A percentile compares a stretch with the other conserved stretches of the same genome.
phyloP scores from a whole-genome alignment of 2,888 invertebrate species.

The Neocrepidodera transversa region DNA sequence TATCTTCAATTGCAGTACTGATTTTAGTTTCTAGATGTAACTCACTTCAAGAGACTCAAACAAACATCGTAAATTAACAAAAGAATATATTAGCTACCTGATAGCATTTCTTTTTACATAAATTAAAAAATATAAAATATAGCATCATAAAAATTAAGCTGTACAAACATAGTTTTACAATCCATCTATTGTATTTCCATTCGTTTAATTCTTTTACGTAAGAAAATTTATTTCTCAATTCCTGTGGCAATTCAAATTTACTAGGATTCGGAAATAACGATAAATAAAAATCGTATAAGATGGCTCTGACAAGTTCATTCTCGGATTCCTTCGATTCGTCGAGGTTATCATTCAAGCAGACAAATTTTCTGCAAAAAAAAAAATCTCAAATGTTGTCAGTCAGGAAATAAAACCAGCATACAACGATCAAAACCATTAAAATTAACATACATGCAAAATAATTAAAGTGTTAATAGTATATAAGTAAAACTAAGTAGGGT shows the following conservation, averaged over 20 bases:
- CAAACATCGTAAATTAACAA: constrained; percentile 32
- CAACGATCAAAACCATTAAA: no score
- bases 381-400: no score
- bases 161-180: constrained; percentile 51
- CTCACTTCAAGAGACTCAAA: no score
- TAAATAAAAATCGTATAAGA: constrained; percentile 78
- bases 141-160: constrained; percentile 22
- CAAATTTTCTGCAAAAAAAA: constrained; percentile 71
- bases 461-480: no score
- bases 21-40: no score
- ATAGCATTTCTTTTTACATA: constrained; percentile 49
- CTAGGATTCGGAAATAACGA: constrained; percentile 75
- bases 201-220: constrained; percentile 64
- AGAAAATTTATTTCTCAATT: constrained; percentile 74
- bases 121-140: constrained; percentile 45
- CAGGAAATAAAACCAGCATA: no score
- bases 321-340: constrained; percentile 68
- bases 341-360: constrained; percentile 82
- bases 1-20: no score
- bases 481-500: no score
- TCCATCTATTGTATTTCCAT: constrained; percentile 63
- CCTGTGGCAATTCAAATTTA: constrained; percentile 73
- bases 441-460: no score
- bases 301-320: constrained; percentile 71
- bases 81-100: constrained; percentile 48